Percentiles rank a stretch among this genome's conserved stretches.
Evolutionary conservation across 2,113 vertebrate species (phyloP).

Genomic region (Gracilinanus agilis): DNA sequence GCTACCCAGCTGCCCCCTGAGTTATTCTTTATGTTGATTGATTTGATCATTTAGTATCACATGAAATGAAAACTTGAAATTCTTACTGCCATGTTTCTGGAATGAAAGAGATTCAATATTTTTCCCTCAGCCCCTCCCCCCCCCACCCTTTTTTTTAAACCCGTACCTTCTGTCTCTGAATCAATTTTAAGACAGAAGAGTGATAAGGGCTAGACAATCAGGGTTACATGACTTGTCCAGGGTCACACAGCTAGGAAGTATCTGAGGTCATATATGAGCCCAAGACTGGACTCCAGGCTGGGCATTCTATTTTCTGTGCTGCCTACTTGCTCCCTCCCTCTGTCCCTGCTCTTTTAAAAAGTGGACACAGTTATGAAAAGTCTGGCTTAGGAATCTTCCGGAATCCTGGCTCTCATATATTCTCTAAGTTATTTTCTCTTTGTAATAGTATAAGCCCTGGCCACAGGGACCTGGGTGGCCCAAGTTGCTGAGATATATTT

Average conservation of each 20-base stretch:
- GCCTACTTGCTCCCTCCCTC: too few relatives aligned
- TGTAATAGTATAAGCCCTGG: background rate
- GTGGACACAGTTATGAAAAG: background rate
- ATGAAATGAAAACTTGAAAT: constrained; percentile 18
- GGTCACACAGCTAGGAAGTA: too few relatives aligned
- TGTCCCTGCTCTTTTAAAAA: background rate
- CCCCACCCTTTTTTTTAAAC: too few relatives aligned
- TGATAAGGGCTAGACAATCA: too few relatives aligned
- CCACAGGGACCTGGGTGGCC: background rate
- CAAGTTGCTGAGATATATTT: background rate
- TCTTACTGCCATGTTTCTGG: background rate
- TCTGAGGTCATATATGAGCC: too few relatives aligned
- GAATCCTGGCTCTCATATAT: background rate
- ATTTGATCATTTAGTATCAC: background rate
- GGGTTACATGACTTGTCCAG: too few relatives aligned
- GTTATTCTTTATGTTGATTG: constrained; percentile 22
- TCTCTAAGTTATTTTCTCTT: background rate
- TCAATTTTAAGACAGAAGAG: too few relatives aligned
- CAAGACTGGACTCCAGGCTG: too few relatives aligned
- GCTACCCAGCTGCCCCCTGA: too few relatives aligned
- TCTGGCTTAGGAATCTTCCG: background rate
- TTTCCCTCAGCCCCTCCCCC: background rate
- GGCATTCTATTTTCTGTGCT: too few relatives aligned
- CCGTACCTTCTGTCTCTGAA: too few relatives aligned
- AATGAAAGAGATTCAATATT: background rate